Conservation (phyloP, 2,797 vertebrate genomes). For the Myotis myotis region DNA sequence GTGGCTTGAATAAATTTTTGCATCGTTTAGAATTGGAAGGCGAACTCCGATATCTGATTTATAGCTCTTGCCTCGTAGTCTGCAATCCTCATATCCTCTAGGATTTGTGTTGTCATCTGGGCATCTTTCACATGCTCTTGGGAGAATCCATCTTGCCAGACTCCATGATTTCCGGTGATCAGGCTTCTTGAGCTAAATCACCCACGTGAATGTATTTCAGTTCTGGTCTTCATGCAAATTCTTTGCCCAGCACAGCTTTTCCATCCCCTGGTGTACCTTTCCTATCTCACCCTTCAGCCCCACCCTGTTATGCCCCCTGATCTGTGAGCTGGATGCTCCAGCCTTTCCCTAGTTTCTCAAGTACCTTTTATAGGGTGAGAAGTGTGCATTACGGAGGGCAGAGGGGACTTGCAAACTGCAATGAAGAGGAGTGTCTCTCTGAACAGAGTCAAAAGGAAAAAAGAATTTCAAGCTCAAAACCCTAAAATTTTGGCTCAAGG, state of each 20-base stretch:
- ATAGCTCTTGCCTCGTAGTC: neutral
- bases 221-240: neutral
- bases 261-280: neutral
- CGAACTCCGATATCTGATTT: neutral
- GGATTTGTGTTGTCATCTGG: neutral
- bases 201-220: neutral
- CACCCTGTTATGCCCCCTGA: neutral
- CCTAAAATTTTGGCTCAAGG: neutral
- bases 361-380: constrained; percentile 89
- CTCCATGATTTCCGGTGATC: neutral
- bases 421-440: neutral
- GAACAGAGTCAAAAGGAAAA: neutral
- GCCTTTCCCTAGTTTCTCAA: constrained; percentile 87
- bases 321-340: neutral
- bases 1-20: neutral
- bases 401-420: neutral
- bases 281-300: neutral
- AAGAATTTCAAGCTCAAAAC: neutral
- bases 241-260: neutral
- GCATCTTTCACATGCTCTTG: neutral
- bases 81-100: neutral
- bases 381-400: constrained; percentile 86
- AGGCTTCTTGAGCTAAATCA: neutral
- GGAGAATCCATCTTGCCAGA: neutral
- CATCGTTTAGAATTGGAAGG: neutral